Conservation (phyloP, 23 tunicate species). For the Oikopleura dioica region DNA sequence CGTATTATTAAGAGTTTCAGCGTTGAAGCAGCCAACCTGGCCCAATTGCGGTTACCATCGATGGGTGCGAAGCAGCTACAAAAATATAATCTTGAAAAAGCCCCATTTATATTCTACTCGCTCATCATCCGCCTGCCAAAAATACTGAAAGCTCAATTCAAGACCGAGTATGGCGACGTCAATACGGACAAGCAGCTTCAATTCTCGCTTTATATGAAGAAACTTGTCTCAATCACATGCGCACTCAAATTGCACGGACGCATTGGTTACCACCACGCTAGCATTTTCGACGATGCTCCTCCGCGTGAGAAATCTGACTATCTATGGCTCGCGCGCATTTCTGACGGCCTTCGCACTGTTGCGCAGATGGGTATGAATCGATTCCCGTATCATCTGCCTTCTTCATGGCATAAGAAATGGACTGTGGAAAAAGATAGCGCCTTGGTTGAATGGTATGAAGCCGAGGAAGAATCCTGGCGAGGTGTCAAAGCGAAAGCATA, state of each 20-base stretch:
- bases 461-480: constrained; percentile 24
- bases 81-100: neutral
- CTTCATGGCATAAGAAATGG: neutral
- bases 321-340: neutral
- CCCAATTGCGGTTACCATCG: neutral
- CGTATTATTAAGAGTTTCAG: neutral
- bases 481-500: constrained; percentile 20
- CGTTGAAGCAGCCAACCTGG: neutral
- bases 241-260: neutral
- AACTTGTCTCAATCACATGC: neutral
- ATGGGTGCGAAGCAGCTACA: neutral
- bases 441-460: constrained; percentile 11
- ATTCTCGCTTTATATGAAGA: neutral
- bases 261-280: neutral
- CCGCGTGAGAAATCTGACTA: neutral
- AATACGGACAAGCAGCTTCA: neutral
- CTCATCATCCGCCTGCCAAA: neutral
- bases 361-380: neutral
- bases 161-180: neutral
- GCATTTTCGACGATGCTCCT: neutral
- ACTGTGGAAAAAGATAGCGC: neutral
- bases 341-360: neutral
- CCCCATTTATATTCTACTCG: neutral
- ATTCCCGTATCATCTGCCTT: neutral
- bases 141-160: neutral